Percentiles rank a stretch among this genome's conserved stretches.
phyloP scores from a whole-genome alignment of 2,888 invertebrate species.

The Ophioninae sp. region DNA sequence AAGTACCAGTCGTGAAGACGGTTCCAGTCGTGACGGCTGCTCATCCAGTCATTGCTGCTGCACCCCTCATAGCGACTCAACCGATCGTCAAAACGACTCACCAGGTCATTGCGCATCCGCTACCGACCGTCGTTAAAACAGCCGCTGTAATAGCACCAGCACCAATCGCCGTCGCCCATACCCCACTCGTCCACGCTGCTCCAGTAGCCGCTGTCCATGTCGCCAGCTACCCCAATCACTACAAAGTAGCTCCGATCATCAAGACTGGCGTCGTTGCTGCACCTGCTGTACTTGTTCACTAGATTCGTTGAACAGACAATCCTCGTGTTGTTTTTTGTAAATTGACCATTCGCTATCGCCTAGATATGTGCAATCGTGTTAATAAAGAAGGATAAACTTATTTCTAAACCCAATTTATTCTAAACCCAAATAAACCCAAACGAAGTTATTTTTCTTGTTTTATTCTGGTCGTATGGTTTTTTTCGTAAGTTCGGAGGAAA shows the following conservation, averaged over 20 bases:
- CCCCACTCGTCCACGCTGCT: slow-evolving; percentile 43
- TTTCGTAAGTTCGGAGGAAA: no score
- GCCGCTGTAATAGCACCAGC: slow-evolving; percentile 41
- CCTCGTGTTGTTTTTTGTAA: background rate
- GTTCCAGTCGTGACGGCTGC: slow-evolving; percentile 72
- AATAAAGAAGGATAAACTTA: background rate
- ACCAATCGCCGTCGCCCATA: slow-evolving; percentile 34
- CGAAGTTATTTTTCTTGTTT: no score
- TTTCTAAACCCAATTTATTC: no score
- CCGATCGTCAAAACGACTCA: slow-evolving; percentile 57
- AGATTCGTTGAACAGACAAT: background rate
- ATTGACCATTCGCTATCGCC: background rate
- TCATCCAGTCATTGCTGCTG: slow-evolving; percentile 71
- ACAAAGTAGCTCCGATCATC: slow-evolving; percentile 80
- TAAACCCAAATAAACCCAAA: no score
- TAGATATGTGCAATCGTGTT: background rate
- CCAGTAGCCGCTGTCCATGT: slow-evolving; percentile 50
- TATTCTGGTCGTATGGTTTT: no score
- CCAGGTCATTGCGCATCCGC: slow-evolving; percentile 38
- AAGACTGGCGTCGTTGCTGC: slow-evolving; percentile 59
- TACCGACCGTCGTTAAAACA: slow-evolving; percentile 46
- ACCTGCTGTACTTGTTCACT: slow-evolving; percentile 72
- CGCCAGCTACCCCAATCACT: slow-evolving; percentile 81
- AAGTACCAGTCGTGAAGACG: slow-evolving; percentile 76
- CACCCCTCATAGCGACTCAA: slow-evolving; percentile 74